A percentile compares a stretch with the other conserved stretches of the same genome.
These are phyloP conservation scores for Priocnemis perturbator DNA, from an alignment of 2,888 invertebrate genomes.

Conservation along the genomic window DNA sequence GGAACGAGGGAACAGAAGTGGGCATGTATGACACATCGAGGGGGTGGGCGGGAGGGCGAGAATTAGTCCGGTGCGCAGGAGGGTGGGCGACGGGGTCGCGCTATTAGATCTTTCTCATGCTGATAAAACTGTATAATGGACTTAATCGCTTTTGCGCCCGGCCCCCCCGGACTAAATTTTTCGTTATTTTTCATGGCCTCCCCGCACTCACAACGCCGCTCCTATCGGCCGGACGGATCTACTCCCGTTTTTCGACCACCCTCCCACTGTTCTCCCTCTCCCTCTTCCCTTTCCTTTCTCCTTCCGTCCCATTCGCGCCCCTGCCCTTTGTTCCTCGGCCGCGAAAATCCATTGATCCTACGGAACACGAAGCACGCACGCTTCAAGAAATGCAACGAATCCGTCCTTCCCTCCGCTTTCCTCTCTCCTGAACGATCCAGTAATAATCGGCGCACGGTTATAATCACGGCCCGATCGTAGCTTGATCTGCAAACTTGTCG, in stretches of 20 bases:
- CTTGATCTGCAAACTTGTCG: too few species aligned
- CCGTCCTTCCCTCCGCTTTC: constrained; percentile 17
- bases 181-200: constrained; percentile 73
- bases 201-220: constrained; percentile 53
- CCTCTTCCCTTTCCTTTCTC: constrained; percentile 11
- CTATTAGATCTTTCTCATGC: constrained; percentile 75
- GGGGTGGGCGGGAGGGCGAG: constrained; percentile 40
- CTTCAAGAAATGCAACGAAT: too few species aligned
- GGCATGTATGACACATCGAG: constrained; percentile 69
- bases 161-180: constrained; percentile 67
- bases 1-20: constrained; percentile 58
- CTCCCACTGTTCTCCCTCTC: constrained; percentile 34
- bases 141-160: constrained; percentile 71
- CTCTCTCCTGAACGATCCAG: constrained; percentile 26
- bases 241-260: constrained; percentile 52
- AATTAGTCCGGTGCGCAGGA: constrained; percentile 46
- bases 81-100: background rate
- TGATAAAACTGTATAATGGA: constrained; percentile 74
- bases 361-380: too few species aligned
- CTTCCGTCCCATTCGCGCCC: too few species aligned
- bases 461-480: too few species aligned
- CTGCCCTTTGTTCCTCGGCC: too few species aligned
- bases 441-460: too few species aligned
- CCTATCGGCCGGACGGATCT: constrained; percentile 66
- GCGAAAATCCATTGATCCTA: too few species aligned